Conservation (phyloP, 2,888 invertebrate genomes). For the Heliothis peltigera region DNA sequence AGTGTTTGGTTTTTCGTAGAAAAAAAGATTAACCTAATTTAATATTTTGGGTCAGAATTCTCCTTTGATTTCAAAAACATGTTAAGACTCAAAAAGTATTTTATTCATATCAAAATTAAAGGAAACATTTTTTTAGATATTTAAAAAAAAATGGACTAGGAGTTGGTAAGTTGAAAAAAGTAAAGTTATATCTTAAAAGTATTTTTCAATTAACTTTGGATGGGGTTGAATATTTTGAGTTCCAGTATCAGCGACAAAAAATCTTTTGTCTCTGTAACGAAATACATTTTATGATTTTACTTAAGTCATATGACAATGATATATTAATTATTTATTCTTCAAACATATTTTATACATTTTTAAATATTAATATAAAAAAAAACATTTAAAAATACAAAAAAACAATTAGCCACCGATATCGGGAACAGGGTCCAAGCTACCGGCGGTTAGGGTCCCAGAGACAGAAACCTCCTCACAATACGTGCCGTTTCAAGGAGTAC, state of each 20-base stretch:
- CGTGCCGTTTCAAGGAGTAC: too few species aligned
- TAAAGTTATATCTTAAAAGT: constrained; percentile 57
- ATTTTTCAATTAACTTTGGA: constrained; percentile 60
- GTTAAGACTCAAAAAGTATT: constrained; percentile 50
- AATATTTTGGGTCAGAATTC: neutral
- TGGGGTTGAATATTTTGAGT: constrained; percentile 39
- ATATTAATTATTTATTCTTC: too few species aligned
- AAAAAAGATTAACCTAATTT: neutral
- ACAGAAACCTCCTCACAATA: too few species aligned
- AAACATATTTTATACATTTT: too few species aligned
- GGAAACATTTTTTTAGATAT: constrained; percentile 38
- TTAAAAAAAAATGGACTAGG: constrained; percentile 58
- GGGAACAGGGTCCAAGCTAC: too few species aligned
- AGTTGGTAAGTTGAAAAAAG: constrained; percentile 60
- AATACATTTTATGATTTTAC: too few species aligned
- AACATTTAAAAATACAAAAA: too few species aligned
- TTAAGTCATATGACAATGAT: too few species aligned
- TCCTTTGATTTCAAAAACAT: constrained; percentile 9
- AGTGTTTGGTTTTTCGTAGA: neutral
- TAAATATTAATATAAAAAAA: too few species aligned
- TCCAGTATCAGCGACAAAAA: constrained; percentile 27
- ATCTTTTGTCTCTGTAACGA: too few species aligned
- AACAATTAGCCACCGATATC: too few species aligned
- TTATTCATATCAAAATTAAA: constrained; percentile 59
- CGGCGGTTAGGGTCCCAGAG: too few species aligned